A percentile compares a stretch with the other conserved stretches of the same genome.
Evolutionary conservation across 2,888 invertebrate genomes (phyloP).

Genomic region (Miltochrista miniata): DNA sequence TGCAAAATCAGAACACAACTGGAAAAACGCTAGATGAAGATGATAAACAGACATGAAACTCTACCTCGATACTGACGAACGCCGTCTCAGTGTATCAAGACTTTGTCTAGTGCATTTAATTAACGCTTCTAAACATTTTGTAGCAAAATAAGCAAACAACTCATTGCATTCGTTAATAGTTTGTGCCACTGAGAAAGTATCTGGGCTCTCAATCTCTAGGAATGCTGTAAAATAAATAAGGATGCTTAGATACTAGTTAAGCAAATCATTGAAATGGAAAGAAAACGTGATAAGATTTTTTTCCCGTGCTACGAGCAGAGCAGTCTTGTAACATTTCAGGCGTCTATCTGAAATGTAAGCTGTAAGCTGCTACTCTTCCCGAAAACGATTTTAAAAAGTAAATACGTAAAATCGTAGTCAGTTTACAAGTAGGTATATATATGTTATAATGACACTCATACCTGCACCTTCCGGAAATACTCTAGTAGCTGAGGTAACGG

Average conservation of each 20-base stretch:
- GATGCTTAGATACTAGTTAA: no score
- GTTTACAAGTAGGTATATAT: no score
- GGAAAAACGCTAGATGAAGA: neutral
- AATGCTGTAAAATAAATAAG: conserved; percentile 74
- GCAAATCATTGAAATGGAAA: no score
- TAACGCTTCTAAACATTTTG: conserved; percentile 88
- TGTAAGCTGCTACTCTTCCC: no score
- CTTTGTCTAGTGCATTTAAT: conserved; percentile 89
- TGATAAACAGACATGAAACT: neutral
- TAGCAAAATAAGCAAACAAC: conserved; percentile 91
- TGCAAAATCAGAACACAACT: neutral
- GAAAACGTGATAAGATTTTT: no score
- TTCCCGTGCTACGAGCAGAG: no score
- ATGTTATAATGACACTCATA: conserved; percentile 37
- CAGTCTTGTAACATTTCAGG: no score
- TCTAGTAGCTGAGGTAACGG: conserved; percentile 84
- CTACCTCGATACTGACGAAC: conserved; percentile 79
- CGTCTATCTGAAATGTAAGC: no score
- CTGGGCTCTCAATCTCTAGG: conserved; percentile 85
- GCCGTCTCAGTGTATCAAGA: conserved; percentile 87
- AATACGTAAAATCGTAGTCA: no score
- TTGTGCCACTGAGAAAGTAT: conserved; percentile 81
- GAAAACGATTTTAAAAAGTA: no score
- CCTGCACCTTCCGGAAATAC: conserved; percentile 84
- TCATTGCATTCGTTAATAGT: conserved; percentile 91